Percentiles rank a stretch among this genome's conserved stretches.
These are phyloP conservation scores for Pseudochirops corinnae DNA, from an alignment of 2,797 vertebrate genomes.

Conservation along the genomic window DNA sequence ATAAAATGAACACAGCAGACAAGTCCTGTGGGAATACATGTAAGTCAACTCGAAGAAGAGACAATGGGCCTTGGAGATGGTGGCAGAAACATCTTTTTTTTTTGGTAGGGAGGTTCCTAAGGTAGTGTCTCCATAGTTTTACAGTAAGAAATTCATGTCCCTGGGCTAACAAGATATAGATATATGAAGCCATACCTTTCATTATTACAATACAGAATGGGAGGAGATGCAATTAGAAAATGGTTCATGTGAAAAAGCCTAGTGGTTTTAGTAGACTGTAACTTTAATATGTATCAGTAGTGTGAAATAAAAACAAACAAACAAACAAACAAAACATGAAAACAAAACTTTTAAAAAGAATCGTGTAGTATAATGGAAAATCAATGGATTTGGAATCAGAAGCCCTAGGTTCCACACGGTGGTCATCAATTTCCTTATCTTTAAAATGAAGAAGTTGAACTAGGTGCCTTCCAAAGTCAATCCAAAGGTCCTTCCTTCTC, in stretches of 20 bases:
- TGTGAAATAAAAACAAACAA: background rate
- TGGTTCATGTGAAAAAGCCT: background rate
- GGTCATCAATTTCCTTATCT: too few relatives aligned
- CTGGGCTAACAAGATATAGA: background rate
- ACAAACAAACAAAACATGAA: too few relatives aligned
- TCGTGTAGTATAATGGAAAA: background rate
- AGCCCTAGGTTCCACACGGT: background rate
- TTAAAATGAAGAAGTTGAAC: too few relatives aligned
- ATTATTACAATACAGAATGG: background rate
- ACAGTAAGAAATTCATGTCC: background rate
- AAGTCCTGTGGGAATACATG: background rate
- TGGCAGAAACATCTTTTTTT: background rate
- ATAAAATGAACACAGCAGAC: background rate
- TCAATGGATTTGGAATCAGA: background rate
- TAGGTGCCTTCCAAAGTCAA: background rate
- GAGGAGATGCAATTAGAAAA: too few relatives aligned
- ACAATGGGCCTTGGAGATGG: background rate
- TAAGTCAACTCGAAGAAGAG: background rate
- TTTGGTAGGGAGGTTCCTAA: background rate
- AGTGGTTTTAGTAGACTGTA: background rate
- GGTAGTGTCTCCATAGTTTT: background rate
- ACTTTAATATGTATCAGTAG: background rate
- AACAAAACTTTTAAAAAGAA: background rate
- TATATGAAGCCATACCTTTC: background rate
- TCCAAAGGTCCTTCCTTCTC: background rate